A percentile compares a stretch with the other conserved stretches of the same genome.
Evolutionary conservation across 2,888 invertebrate genomes (phyloP).

Genomic region (Rugalucina vietnamica): DNA sequence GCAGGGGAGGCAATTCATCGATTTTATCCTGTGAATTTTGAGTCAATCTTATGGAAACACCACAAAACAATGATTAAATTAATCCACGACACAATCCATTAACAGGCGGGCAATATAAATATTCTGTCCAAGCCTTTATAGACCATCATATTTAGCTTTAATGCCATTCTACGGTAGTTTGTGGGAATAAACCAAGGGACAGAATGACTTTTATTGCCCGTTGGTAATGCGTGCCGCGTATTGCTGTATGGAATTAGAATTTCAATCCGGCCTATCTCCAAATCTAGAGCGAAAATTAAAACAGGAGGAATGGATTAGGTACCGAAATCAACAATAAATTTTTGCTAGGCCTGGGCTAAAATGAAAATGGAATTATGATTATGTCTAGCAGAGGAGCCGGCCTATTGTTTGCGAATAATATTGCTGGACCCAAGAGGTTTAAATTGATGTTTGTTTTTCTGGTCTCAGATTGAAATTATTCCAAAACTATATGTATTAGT

Average conservation of each 20-base stretch:
- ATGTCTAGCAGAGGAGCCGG: background rate
- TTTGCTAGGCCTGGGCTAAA: background rate
- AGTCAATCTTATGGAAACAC: too few species aligned
- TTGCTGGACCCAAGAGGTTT: constrained; percentile 21
- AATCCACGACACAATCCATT: background rate
- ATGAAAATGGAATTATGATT: constrained; percentile 20
- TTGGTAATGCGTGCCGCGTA: background rate
- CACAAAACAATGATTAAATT: background rate
- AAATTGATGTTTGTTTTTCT: constrained; percentile 34
- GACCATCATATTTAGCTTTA: constrained; percentile 1
- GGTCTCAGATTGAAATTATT: constrained; percentile 46
- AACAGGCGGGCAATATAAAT: background rate
- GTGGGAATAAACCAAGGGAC: background rate
- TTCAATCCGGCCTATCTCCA: constrained; percentile 7
- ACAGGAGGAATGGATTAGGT: constrained; percentile 13
- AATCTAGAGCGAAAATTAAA: constrained; percentile 24
- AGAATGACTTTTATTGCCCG: background rate
- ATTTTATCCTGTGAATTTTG: too few species aligned
- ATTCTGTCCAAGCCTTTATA: constrained; percentile 14
- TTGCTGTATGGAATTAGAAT: constrained; percentile 9
- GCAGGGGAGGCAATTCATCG: too few species aligned
- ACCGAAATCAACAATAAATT: constrained; percentile 14
- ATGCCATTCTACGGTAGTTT: background rate
- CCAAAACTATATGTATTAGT: constrained; percentile 39
- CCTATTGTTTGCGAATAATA: constrained; percentile 38